Evolutionary conservation across 2,797 vertebrate species (phyloP), one percentile per base, ranked within the genome.

Genomic region (Chelonia mydas): DNA sequence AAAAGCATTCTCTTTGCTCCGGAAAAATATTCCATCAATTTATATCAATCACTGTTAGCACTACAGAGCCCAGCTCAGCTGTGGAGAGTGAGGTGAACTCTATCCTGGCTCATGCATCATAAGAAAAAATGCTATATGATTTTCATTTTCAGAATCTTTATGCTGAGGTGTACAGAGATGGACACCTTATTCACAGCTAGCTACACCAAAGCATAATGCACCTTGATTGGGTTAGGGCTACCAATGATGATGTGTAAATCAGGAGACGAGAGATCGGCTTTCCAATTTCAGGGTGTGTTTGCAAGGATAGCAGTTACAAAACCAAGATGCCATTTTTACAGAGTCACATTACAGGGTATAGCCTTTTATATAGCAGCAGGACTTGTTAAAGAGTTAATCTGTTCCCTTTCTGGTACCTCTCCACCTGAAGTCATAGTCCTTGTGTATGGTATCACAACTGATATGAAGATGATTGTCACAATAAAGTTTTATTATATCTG

Each of bases 351-450:
- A 91, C 82, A 87, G 82, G 92, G 61, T 45, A 27, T 81, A 81
- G 49, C 37, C 68, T 88, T 86, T 92, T 86, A 37, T 77, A 16
- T 74, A 47, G 25, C 65, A 90, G 76, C 45, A 91, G 68, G 54
- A 77, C 47, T 88, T 84, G 54, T 27, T 5, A 11, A 92, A 91
- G 21, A 55, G 50, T 94, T 96, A 50, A 53, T 88, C 47, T 86
- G 25, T 11, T 23, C 27, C 84, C 84, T 74, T 80, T 96, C 86
- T 91, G 57, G 12, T 91, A 91, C 72, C 47, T 94, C 16, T 92
- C 61, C 84, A 65, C 72, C 74, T 78, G 61, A 94, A 93, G 86
- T 87, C 68, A 21, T 78, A 94, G 61, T 79, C 51, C n/a, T 89
- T 86, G 88, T 28, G 9, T 90, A 59, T 86, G 72, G 65, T 81